Base-by-base conservation (phyloP, 2,797 vertebrate species). In the Aeoliscus strigatus region DNA sequence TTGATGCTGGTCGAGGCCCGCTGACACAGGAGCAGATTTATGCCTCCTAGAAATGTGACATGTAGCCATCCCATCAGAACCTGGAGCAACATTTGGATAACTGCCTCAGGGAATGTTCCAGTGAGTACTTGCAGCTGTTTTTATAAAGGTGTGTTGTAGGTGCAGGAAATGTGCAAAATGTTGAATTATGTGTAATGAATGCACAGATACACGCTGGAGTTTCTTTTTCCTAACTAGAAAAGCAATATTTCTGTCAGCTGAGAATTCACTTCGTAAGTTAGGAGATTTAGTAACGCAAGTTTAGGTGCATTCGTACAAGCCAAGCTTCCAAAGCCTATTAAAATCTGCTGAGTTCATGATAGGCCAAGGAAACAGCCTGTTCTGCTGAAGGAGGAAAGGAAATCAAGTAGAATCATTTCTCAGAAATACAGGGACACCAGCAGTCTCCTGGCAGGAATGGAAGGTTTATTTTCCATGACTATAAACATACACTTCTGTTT, bases 341-440 rank as follows among this genome's bases (percentile, higher is more conserved):
- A 66, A 70, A 70, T 62, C 1, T 65, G 72, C 63, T 75, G 75
- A 77, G 66, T 68, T 75, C 66, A 79, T 66, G 16, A 54, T 14
- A 75, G 72, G 72, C 68, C 60, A 14, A 56, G 50, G 27, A 65
- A 33, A 48, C 56, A 52, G 74, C 80, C 74, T 59, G 60, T 3
- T 39, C 60, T 72, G 13, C 48, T 64, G 66, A 70, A 68, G 51
- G 55, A 68, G 59, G 66, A 70, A 63, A 61, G 50, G 68, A 66
- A 40, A 66, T 32, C 66, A 47, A 70, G 39, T 53, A 40, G 32
- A 66, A 66, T 64, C 60, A 49, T 46, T 63, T 51, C 55, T 66
- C 60, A 66, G 59, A 75, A 66, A 71, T 49, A 49, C 33, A 16
- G 52, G 39, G 63, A 66, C 52, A 43, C 42, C 43, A 26, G 53